A percentile compares a stretch with the other conserved stretches of the same genome.
These are phyloP conservation scores for Hylaea fasciaria DNA, from an alignment of 2,888 invertebrate genomes.

Conservation along the genomic window DNA sequence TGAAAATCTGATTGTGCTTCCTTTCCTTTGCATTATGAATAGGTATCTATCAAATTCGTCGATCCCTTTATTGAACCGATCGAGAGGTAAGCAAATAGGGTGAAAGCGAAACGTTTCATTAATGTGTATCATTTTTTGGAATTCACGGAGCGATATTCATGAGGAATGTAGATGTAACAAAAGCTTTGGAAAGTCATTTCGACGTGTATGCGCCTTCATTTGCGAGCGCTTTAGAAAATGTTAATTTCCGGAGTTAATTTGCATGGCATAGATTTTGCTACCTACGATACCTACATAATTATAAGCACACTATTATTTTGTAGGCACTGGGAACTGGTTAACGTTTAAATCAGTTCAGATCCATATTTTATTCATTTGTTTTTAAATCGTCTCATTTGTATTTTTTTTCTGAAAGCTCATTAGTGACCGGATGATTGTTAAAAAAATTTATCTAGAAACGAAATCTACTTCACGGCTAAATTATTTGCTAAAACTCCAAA, in stretches of 20 bases:
- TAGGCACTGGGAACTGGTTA: too few relatives aligned
- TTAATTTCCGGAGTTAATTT: constrained; percentile 63
- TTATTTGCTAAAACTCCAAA: constrained; percentile 42
- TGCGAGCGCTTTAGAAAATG: constrained; percentile 71
- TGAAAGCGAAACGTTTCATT: constrained; percentile 59
- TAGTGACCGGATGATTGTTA: constrained; percentile 10
- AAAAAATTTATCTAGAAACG: constrained; percentile 19
- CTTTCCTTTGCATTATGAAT: constrained; percentile 78
- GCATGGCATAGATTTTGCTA: constrained; percentile 15
- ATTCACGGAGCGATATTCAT: constrained; percentile 50
- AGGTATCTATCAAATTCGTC: constrained; percentile 69
- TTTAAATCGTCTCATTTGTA: neutral
- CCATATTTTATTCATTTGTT: too few relatives aligned
- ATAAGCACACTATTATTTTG: neutral
- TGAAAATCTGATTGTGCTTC: constrained; percentile 81
- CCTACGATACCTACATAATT: constrained; percentile 4
- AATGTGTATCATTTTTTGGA: constrained; percentile 59
- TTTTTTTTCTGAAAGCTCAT: constrained; percentile 8
- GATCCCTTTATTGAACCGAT: constrained; percentile 69
- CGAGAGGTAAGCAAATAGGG: constrained; percentile 66
- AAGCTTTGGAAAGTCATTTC: constrained; percentile 65
- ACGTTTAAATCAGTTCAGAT: too few relatives aligned
- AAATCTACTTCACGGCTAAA: constrained; percentile 23
- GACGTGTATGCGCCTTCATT: constrained; percentile 66
- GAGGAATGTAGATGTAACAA: constrained; percentile 58